Evolutionary conservation across 2,113 vertebrate genomes (phyloP), one percentile per base, ranked within the genome.

Genomic region (Cygnus buccinator): DNA sequence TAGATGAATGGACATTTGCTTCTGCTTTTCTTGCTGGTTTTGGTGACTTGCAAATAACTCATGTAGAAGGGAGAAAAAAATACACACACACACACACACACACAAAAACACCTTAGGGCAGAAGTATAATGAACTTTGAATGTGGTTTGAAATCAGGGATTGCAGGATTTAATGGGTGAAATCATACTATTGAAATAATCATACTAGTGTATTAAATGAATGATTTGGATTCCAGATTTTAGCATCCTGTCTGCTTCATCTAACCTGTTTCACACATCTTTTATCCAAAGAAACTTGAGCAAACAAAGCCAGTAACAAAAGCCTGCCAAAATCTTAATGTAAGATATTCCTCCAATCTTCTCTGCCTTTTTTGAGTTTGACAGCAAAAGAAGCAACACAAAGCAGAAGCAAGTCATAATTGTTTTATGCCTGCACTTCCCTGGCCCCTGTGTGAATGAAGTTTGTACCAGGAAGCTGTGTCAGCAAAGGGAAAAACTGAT

Each of bases 401-500:
- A 94, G 39, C 31, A 81, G 58, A 82, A 70, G 20, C 10, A 2
- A 55, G n/a, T 50, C 77, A 43, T 87, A 89, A 94, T 67, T 1
- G 0, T 39, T 92, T 94, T 83, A 82, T 73, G 37, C 25, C 62
- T 75, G 50, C 28, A 39, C 41, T 89, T 89, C 20, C 4, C 58
- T 70, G 41, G 66, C n/a, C 48, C 37, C 89, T 79, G 22, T 0
- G 0, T 72, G 68, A 91, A 76, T 65, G 37, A 86, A 66, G 59
- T 87, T 91, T 94, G 28, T 46, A 62, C 1, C 0, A 10, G 77
- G n/a, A 85, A 87, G 86, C 89, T 93, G 80, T 78, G 62, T 94
- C 91, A 96, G 96, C 86, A 39, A 39, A 44, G 66, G 58, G 35
- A 81, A 78, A 94, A 94, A 72, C 54, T 93, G 80, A 87, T 89